Evolutionary conservation across 2,113 vertebrate species (phyloP).

Genomic region (Sturnira hondurensis): DNA sequence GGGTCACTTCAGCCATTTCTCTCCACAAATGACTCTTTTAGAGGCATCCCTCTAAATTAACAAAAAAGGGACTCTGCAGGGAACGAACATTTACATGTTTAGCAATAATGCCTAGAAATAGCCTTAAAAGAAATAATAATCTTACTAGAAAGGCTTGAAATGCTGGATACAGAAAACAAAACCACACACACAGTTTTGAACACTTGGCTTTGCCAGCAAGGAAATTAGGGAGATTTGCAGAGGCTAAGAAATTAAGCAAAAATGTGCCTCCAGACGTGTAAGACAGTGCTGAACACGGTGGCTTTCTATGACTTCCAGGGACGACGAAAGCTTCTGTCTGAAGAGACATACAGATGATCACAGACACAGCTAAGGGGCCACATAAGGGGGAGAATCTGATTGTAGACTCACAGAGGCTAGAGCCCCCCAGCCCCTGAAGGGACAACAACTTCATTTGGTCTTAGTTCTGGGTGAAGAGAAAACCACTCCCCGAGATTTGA

Average conservation of each 20-base stretch:
- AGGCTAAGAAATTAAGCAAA: not conserved
- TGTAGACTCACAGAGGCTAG: not conserved
- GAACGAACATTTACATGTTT: not conserved
- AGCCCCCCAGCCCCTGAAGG: not conserved
- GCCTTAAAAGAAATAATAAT: not conserved
- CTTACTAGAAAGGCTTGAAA: not conserved
- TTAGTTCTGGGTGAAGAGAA: not conserved
- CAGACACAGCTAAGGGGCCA: not conserved
- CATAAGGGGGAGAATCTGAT: not conserved
- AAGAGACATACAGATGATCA: not conserved
- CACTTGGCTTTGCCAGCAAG: not conserved
- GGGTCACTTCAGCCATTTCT: not conserved
- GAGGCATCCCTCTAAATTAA: not conserved
- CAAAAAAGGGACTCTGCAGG: not conserved
- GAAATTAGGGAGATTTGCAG: not conserved
- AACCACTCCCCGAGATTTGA: not conserved
- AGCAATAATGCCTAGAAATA: not conserved
- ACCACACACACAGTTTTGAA: not conserved
- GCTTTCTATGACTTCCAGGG: not conserved
- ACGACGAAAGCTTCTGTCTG: not conserved
- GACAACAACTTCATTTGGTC: not conserved
- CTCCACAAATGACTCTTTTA: not conserved
- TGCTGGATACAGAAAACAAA: not conserved
- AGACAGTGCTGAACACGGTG: not conserved
- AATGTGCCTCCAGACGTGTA: not conserved